Evolutionary conservation across 1,140 invertebrate genomes (phyloP).

Genomic region (Tetranychus urticae): DNA sequence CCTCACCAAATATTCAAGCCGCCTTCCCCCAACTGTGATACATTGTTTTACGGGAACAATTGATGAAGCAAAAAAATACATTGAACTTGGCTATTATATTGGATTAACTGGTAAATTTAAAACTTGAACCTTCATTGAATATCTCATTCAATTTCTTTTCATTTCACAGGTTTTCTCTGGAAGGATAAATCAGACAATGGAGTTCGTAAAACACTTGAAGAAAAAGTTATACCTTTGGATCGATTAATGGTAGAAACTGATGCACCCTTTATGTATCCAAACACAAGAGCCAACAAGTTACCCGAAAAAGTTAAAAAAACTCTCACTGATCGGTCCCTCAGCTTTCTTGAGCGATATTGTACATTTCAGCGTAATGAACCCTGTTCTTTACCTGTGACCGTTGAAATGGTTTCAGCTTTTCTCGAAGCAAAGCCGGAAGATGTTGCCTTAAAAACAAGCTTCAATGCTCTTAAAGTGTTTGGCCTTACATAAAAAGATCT

Average conservation of each 20-base stretch:
- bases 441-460: slow-evolving; percentile 69
- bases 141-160: background rate
- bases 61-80: slow-evolving; percentile 54
- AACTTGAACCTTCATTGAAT: background rate
- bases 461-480: slow-evolving; percentile 77
- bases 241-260: slow-evolving; percentile 62
- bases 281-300: slow-evolving; percentile 71
- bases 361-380: slow-evolving; percentile 91
- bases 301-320: slow-evolving; percentile 58
- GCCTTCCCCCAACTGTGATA: slow-evolving; percentile 38
- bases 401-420: slow-evolving; percentile 78
- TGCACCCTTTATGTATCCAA: slow-evolving; percentile 86
- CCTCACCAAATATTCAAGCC: slow-evolving; percentile 13
- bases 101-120: slow-evolving; percentile 41
- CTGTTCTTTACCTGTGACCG: slow-evolving; percentile 58
- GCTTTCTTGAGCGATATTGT: slow-evolving; percentile 47
- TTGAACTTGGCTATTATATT: slow-evolving; percentile 66
- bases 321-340: slow-evolving; percentile 50
- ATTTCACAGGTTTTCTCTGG: slow-evolving; percentile 45
- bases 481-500: slow-evolving; percentile 30
- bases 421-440: slow-evolving; percentile 62
- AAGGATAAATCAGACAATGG: slow-evolving; percentile 80
- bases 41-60: slow-evolving; percentile 78
- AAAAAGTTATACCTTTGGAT: slow-evolving; percentile 53
- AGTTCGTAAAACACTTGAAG: slow-evolving; percentile 52